Evolutionary conservation across 2,888 invertebrate genomes (phyloP).

Genomic region (Dicyrtoma fusca): DNA sequence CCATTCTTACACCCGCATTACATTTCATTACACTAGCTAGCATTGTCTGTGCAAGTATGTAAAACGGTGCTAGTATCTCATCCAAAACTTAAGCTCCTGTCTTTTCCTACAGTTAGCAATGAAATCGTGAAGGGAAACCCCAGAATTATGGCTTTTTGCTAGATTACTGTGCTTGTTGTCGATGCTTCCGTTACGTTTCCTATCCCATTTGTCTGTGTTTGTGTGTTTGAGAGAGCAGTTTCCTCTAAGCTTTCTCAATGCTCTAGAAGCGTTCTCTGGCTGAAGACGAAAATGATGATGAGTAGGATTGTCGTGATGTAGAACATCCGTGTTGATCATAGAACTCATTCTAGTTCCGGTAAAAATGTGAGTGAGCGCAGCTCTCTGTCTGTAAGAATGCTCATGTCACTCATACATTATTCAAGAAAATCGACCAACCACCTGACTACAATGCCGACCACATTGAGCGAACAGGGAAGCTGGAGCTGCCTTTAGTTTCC

Average conservation of each 20-base stretch:
- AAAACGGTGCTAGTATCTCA: too few relatives aligned
- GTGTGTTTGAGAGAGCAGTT: background rate
- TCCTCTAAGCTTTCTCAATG: too few relatives aligned
- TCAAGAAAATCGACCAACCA: slow-evolving; percentile 37
- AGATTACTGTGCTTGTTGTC: background rate
- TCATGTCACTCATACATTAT: slow-evolving; percentile 43
- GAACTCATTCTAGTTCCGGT: slow-evolving; percentile 14
- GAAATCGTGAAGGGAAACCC: slow-evolving; percentile 1
- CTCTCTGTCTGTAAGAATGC: slow-evolving; percentile 29
- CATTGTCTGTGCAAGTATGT: slow-evolving; percentile 5
- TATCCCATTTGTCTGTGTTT: background rate
- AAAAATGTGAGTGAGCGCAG: slow-evolving; percentile 25
- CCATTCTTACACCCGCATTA: slow-evolving; percentile 27
- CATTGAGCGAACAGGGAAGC: background rate
- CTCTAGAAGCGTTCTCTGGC: too few relatives aligned
- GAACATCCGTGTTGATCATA: slow-evolving; percentile 3
- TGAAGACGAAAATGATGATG: too few relatives aligned
- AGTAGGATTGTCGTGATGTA: slow-evolving; percentile 4
- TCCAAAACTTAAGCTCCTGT: slow-evolving; percentile 6
- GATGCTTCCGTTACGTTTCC: background rate
- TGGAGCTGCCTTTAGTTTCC: background rate
- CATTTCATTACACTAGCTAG: slow-evolving; percentile 15
- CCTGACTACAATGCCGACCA: slow-evolving; percentile 18
- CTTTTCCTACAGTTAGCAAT: background rate
- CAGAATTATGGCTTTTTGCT: background rate